Base-by-base conservation (phyloP, 2,888 invertebrate species). In the Nemotelus nigrinus region DNA sequence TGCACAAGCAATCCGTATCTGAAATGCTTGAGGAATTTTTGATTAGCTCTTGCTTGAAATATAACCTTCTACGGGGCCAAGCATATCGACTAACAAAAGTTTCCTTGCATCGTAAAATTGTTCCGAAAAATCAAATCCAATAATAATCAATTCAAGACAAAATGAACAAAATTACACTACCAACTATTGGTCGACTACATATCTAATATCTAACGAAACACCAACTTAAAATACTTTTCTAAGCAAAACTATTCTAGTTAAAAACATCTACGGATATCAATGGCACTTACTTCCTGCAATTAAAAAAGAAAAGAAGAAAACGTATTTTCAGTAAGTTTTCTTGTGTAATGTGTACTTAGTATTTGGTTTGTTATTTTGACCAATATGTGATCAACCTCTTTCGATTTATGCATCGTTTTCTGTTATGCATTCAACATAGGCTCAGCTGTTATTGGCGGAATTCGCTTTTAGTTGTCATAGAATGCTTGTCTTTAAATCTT, bases 281-380 rank as follows among this genome's bases (percentile, higher is more conserved):
- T 79, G 77, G 80, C 82, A 87, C 86, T 86, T 87, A 87, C 87
- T 86, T 87, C 86, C 87, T 87, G 87, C 81, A 87, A 87, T 84
- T 84, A 85, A 83, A 84, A 84, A 83, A 81, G 82, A 81, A 84
- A 82, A 83, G 80, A 82, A 80, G 83, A 81, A 74, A 74, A 48
- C 58, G 41, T 53, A 60, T 68, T 77, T 77, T 7, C 10, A 53
- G 53, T 77, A 65, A 65, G 45, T 70, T 39, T 63, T 57, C n/a
- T 57, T 67, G 39, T 67, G 48, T 47, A 67, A 50, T 4, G 67
- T 67, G 3, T 67, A 6, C n/a, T 48, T 48, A 7, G 63, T 63
- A 8, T 3, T 63, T 63, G 63, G 25, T 57, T 67, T 55, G 70
- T 70, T 70, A 70, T 53, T 7, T 39, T 53, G 43, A n/a, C 55